Evolutionary conservation across 2,113 vertebrate species (phyloP), one percentile per base, ranked within the genome.

Genomic region (Dipodomys spectabilis): DNA sequence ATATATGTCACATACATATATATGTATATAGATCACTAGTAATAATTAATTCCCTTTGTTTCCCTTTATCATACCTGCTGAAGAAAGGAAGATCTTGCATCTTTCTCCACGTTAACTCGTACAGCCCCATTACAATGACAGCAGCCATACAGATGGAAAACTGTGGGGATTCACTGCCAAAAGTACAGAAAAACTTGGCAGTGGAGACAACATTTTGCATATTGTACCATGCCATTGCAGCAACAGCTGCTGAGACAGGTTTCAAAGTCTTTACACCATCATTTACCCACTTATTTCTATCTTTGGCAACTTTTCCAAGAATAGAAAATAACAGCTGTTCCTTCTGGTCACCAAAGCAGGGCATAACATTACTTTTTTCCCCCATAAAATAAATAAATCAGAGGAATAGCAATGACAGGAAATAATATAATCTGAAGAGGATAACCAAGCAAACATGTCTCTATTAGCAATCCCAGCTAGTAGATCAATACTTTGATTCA

Each of bases 181-280:
- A 96, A 62, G n/a, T 87, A 60, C 86, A n/a, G 91, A 97, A 93
- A 86, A 95, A 88, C 87, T 97, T 98, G 98, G 98, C 98, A 97
- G 60, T 16, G 11, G 49, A 32, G 49, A 88, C 23, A 92, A 30
- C 22, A 0, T 94, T 98, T 95, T 97, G 88, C 53, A 57, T 96
- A 44, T 98, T 94, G 88, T 77, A 30, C 93, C 60, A 75, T 91
- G 95, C 77, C 94, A 78, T 95, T 3, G 0, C 92, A 91, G 95
- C 80, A 97, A 97, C 98, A 98, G 98, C 97, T 98, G 98, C 97
- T 97, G 82, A 73, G 97, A 95, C 98, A 98, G 97, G 97, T 98
- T 98, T 98, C 94, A 53, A 94, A 96, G 88, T 82, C 94, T 92
- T 95, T 96, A 72, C 2, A 1, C 93, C 64, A 64, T 95, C 91